phyloP scores from a whole-genome alignment of 2,113 vertebrate genomes.

The Hypocryptadius cinnamomeus region DNA sequence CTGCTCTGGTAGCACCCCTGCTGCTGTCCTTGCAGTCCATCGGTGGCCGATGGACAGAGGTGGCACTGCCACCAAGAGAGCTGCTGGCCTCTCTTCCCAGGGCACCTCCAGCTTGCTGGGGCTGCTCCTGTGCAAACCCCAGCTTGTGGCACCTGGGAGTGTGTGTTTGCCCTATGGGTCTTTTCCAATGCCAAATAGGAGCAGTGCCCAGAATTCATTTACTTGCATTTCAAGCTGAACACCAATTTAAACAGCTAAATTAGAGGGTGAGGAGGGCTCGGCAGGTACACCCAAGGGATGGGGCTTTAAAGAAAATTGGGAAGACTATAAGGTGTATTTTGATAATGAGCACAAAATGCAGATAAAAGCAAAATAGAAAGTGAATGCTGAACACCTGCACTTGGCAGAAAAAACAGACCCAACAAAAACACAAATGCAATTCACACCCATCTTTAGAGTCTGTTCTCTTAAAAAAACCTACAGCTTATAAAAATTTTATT shows the following conservation, averaged over 20 bases:
- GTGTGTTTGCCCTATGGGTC: neutral
- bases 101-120: neutral
- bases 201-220: neutral
- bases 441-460: neutral
- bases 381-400: neutral
- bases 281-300: neutral
- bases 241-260: neutral
- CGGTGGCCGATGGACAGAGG: rapidly evolving
- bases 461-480: neutral
- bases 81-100: neutral
- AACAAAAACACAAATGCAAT: neutral
- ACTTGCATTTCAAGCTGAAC: neutral
- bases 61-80: neutral
- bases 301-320: neutral
- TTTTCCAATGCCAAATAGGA: neutral
- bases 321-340: neutral
- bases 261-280: neutral
- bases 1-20: neutral
- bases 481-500: neutral
- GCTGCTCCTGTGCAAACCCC: neutral
- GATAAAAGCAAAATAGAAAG: neutral
- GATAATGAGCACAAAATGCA: neutral
- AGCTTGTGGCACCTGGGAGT: neutral
- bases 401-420: neutral
- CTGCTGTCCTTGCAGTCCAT: neutral